Evolutionary conservation across 2,797 vertebrate genomes (phyloP), one percentile per base, ranked within the genome.

Genomic region (Neoniphon sammara): DNA sequence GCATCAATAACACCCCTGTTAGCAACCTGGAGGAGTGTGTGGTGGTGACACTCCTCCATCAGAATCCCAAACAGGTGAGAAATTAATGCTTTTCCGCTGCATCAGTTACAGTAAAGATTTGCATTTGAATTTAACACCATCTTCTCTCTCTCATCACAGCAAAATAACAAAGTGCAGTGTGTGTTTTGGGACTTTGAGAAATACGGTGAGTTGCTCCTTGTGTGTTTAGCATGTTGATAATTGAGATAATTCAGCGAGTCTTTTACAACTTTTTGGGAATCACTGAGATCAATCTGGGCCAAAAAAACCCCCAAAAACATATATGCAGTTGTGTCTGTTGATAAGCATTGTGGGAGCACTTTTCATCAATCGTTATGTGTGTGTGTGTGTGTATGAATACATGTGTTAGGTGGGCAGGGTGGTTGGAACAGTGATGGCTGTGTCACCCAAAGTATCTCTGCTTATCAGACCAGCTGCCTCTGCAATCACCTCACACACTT

Each of bases 401-500:
- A 44, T 68, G 58, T 72, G 34, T 77, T 92, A 98, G 97, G 90
- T 91, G 93, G 94, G 27, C 89, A 77, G 55, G 96, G 96, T 42
- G 96, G 96, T 73, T 98, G 96, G 96, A 96, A 94, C 85, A 80
- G 84, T 52, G 88, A 60, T 0, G 97, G 96, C 55, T 98, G 96
- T 91, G 80, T 91, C 85, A 90, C 90, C n/a, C 70, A 62, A 21
- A 86, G 66, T 73, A 93, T 91, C 69, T 94, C 94, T 46, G 23
- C 77, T 64, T 68, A 93, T 91, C 92, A 94, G 80, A 97, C 97
- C 70, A 92, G 92, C 85, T 99, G 96, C 90, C 91, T 92, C 78
- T 99, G 96, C 91, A 89, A 95, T 89, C 96, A 98, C 79, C 96
- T 99, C 83, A 98, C 97, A 74, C 96, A 98, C 91, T 98, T 98